These are phyloP conservation scores for Chionis minor DNA, from an alignment of 2,113 vertebrate species.

Conservation along the genomic window DNA sequence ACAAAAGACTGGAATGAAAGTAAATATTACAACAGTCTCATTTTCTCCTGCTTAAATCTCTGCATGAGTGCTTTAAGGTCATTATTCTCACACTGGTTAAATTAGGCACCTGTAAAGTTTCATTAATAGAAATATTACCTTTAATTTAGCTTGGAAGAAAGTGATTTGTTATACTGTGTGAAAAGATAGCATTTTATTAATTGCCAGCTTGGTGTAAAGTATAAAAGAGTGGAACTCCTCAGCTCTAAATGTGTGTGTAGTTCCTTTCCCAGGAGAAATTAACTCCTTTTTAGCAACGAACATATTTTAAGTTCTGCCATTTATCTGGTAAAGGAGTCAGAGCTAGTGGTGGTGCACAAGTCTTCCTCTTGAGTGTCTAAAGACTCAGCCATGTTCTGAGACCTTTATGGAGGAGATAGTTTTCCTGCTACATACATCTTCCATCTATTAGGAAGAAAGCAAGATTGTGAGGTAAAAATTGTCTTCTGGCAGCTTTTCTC, in stretches of 20 bases:
- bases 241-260: background rate
- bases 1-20: background rate
- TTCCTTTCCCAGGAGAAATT: background rate
- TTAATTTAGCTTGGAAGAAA: conserved; percentile 26
- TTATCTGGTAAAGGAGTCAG: background rate
- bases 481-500: background rate
- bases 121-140: conserved; percentile 18
- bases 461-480: background rate
- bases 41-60: conserved; percentile 15
- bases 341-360: background rate
- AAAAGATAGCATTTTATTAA: conserved; percentile 24
- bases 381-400: background rate
- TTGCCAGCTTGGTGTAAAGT: background rate
- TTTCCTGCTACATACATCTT: background rate
- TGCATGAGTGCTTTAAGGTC: background rate
- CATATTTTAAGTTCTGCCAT: background rate
- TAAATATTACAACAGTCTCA: background rate
- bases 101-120: background rate
- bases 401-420: background rate
- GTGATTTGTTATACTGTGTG: background rate
- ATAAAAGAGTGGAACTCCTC: background rate
- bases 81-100: conserved; percentile 9
- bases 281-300: background rate
- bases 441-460: background rate
- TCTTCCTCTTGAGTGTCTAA: background rate